Evolutionary conservation across 30 jellyfish, hydroid and myxozoan genomes (phyloP), one percentile per base, ranked within the genome.

Genomic region (Aurelia sp.): DNA sequence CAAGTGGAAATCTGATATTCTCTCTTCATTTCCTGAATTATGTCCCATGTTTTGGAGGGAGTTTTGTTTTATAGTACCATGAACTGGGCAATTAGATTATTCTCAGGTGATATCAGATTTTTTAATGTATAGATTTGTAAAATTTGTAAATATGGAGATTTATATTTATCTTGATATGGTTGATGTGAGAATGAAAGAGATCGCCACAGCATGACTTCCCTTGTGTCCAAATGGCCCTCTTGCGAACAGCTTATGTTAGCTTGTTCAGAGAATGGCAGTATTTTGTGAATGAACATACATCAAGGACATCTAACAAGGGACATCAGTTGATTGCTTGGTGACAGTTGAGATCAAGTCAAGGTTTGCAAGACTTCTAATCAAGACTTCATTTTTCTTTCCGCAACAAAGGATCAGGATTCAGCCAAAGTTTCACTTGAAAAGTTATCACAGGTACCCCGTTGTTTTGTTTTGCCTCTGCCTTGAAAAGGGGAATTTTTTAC

Each of bases 371-470:
- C 79, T 61, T 78, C 89, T 78, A 78, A 78, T 78, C 76, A 74
- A 78, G 77, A 33, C 47, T 73, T 73, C 92, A 67, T 82, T 82
- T 76, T 84, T 44, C 55, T 84, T 72, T 82, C 73, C 64, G 87
- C 82, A 31, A 84, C 41, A 69, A 84, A 84, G 93, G 93, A 60
- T 27, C 78, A 62, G 84, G 84, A 84, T 17, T 65, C 93, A 73
- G 89, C 72, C 58, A 84, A 84, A 40, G 87, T 84, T 53, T 84
- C 93, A 71, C 86, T 84, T 72, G 93, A 52, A 71, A 76, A 84
- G 93, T 60, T 84, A 59, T 41, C 84, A 15, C 93, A 84, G 93
- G 93, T 84, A 84, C 84, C 93, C 74, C 80, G 66, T 69, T 71
- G 82, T 82, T 82, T 82, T 81, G 82, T 69, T 66, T 81, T 69